These are phyloP conservation scores for Cisticola juncidis DNA, from an alignment of 2,113 vertebrate species.

Conservation along the genomic window DNA sequence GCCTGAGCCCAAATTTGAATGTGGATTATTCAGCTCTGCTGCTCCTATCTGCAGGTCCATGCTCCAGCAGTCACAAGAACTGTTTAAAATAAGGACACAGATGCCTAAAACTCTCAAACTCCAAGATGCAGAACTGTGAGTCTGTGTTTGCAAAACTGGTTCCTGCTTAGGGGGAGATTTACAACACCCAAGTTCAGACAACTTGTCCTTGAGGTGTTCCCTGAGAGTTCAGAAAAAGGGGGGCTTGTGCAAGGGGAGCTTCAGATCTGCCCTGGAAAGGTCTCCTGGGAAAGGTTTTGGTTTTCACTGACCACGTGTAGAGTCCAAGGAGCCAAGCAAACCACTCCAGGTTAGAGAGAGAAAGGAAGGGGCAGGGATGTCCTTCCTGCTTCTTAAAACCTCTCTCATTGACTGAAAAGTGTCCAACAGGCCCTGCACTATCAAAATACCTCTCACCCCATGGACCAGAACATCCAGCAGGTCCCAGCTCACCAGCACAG, in stretches of 20 bases:
- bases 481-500: background rate
- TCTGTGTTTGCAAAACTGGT: background rate
- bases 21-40: conserved; percentile 65
- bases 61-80: conserved; percentile 56
- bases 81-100: conserved; percentile 57
- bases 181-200: background rate
- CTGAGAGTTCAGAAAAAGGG: background rate
- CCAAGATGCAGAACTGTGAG: conserved; percentile 27
- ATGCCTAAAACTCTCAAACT: conserved; percentile 39
- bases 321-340: background rate
- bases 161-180: background rate
- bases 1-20: conserved; percentile 29
- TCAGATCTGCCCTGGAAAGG: background rate
- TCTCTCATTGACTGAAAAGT: background rate
- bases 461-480: background rate
- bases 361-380: background rate
- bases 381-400: background rate
- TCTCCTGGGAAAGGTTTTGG: background rate
- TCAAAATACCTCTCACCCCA: background rate
- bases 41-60: conserved; percentile 33
- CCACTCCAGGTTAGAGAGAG: background rate
- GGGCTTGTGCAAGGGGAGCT: background rate
- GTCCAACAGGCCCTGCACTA: background rate
- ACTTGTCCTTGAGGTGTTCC: background rate
- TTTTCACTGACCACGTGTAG: background rate